Conservation (phyloP, 2,888 invertebrate genomes). For the Dusona sp. region DNA sequence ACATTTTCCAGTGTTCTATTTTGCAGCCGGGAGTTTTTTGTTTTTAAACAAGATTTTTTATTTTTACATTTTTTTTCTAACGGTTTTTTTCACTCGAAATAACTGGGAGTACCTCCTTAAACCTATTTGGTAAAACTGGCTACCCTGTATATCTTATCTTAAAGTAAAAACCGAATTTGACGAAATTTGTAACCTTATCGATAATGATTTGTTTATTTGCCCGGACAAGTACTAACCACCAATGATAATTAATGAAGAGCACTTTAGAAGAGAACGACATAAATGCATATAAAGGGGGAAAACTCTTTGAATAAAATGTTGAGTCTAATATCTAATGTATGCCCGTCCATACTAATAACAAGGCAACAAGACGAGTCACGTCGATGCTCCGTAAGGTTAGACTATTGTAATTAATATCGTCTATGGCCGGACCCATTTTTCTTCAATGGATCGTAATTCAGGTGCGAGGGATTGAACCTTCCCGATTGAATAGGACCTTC, state of each 20-base stretch:
- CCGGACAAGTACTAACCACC: background rate
- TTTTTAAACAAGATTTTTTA: no score
- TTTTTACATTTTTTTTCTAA: no score
- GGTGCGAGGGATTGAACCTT: slow-evolving; percentile 71
- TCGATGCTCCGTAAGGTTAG: slow-evolving; percentile 50
- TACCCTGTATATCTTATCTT: no score
- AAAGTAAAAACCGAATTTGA: no score
- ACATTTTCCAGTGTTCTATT: no score
- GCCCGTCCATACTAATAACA: background rate
- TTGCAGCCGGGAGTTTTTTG: no score
- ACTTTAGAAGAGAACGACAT: background rate
- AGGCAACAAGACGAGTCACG: slow-evolving; percentile 19
- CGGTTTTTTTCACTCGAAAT: no score
- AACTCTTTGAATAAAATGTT: background rate
- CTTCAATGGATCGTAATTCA: slow-evolving; percentile 83
- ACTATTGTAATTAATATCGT: slow-evolving; percentile 80
- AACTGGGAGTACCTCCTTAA: no score
- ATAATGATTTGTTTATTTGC: background rate
- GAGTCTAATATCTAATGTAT: background rate
- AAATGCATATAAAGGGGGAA: background rate
- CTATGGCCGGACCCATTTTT: slow-evolving; percentile 73
- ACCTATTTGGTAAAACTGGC: no score
- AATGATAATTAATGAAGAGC: background rate
- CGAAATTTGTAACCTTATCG: background rate
- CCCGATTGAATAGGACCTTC: slow-evolving; percentile 81